Conservation (phyloP, 2,113 vertebrate species). For the Pogona vitticeps region DNA sequence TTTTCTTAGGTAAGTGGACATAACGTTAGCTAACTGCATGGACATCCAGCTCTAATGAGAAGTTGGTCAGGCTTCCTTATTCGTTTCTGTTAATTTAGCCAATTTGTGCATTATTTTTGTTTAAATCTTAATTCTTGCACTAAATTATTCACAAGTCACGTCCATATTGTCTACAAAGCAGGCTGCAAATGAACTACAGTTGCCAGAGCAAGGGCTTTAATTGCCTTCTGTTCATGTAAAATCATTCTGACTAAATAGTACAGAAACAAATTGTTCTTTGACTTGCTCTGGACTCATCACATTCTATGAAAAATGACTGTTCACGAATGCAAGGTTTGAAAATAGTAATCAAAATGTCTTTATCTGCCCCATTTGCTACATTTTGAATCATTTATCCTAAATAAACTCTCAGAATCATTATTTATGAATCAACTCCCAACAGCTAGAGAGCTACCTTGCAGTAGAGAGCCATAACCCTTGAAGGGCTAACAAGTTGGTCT, state of each 20-base stretch:
- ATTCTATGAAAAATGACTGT: not conserved
- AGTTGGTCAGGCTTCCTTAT: constrained; percentile 13
- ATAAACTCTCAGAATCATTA: constrained; percentile 17
- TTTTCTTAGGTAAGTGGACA: not conserved
- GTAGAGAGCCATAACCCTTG: not conserved
- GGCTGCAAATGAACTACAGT: not conserved
- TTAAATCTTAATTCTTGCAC: constrained; percentile 30
- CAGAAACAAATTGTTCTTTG: constrained; percentile 1
- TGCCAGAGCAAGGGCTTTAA: not conserved
- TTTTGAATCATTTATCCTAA: constrained; percentile 19
- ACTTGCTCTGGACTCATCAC: not conserved
- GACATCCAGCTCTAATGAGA: not conserved
- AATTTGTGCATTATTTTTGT: constrained; percentile 10
- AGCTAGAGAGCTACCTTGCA: not conserved
- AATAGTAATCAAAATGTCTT: constrained; percentile 16
- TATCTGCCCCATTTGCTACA: constrained; percentile 22
- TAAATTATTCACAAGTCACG: constrained; percentile 15
- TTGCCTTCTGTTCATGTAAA: not conserved
- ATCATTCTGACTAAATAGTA: not conserved
- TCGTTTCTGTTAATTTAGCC: not conserved
- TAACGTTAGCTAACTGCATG: not conserved
- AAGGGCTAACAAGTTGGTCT: not conserved
- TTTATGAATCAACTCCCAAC: constrained; percentile 18
- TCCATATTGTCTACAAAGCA: not conserved
- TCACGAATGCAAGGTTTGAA: not conserved